Evolutionary conservation across 1,140 invertebrate species (phyloP), one percentile per base, ranked within the genome.

Genomic region (Aphelinus atriplicis): DNA sequence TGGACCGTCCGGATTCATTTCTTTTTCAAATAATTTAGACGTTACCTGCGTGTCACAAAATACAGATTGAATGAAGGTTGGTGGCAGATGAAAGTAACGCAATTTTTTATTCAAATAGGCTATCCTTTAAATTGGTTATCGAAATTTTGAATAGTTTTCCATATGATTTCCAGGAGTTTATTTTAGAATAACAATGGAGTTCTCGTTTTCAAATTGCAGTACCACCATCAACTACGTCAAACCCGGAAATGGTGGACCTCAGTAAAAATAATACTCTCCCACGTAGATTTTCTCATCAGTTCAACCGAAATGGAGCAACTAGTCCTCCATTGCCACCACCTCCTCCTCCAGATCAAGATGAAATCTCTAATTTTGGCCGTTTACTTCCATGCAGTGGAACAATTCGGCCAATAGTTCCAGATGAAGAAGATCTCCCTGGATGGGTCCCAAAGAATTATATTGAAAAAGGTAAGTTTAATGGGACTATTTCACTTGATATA

Each of bases 361-460:
- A 93, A 78, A 91, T 93, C 82, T 91, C 93, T 55, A 90, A 91
- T 64, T 94, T 95, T 80, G 93, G 93, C 1, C 88, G 93, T 78
- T 92, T 92, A 10, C 86, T 89, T 2, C 84, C 78, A 85, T 81
- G 87, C 57, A 82, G 84, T 73, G 84, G 89, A 63, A 89, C 88
- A 75, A 92, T 94, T 65, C 92, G 94, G 86, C 92, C 94, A 1
- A 95, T 96, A 76, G 94, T 96, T 50, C 94, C 94, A 0, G 94
- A 95, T 76, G 94, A 96, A 83, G 93, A 95, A 79, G 94, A 96
- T 87, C 84, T 96, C 55, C 94, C 95, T 61, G 92, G 95, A 80
- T 93, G 96, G 95, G 94, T 97, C 61, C 97, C 97, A 47, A 96
- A 97, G 82, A 96, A 95, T 88, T 99, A 97, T 82, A 93, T 98